Conservation (phyloP, 2,113 vertebrate species). For the Hippocampus abdominalis region DNA sequence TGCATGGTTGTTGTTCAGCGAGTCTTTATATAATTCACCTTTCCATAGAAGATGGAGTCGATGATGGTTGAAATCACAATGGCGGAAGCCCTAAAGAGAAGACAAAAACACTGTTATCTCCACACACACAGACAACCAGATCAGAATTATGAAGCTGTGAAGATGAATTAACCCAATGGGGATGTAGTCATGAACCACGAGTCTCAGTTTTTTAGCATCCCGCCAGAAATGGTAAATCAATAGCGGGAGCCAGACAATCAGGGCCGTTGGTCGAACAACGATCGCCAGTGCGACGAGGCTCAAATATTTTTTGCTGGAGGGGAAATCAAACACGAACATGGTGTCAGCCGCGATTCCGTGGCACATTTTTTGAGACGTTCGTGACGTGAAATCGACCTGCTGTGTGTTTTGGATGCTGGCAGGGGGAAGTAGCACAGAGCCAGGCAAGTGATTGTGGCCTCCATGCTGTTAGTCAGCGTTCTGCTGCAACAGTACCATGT, state of each 20-base stretch:
- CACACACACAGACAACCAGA: neutral
- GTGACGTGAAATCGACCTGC: slow-evolving; percentile 72
- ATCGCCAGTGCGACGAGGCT: slow-evolving; percentile 80
- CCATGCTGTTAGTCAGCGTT: slow-evolving; percentile 92
- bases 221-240: slow-evolving; percentile 80
- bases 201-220: slow-evolving; percentile 77
- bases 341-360: neutral
- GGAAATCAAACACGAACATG: slow-evolving; percentile 15
- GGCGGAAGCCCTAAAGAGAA: slow-evolving; percentile 73
- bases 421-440: slow-evolving; percentile 87
- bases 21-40: slow-evolving; percentile 71
- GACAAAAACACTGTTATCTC: neutral
- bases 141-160: neutral
- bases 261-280: slow-evolving; percentile 85
- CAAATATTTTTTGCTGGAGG: slow-evolving; percentile 80
- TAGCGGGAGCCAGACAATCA: slow-evolving; percentile 87
- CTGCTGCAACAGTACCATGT: slow-evolving; percentile 94
- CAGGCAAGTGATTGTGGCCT: slow-evolving; percentile 81
- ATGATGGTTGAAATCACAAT: slow-evolving; percentile 78
- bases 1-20: neutral
- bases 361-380: neutral
- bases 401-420: slow-evolving; percentile 75
- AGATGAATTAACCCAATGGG: slow-evolving; percentile 78
- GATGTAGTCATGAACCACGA: slow-evolving; percentile 73
- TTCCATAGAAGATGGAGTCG: slow-evolving; percentile 86